Evolutionary conservation across 2,113 vertebrate genomes (phyloP).

Genomic region (Indri indri): DNA sequence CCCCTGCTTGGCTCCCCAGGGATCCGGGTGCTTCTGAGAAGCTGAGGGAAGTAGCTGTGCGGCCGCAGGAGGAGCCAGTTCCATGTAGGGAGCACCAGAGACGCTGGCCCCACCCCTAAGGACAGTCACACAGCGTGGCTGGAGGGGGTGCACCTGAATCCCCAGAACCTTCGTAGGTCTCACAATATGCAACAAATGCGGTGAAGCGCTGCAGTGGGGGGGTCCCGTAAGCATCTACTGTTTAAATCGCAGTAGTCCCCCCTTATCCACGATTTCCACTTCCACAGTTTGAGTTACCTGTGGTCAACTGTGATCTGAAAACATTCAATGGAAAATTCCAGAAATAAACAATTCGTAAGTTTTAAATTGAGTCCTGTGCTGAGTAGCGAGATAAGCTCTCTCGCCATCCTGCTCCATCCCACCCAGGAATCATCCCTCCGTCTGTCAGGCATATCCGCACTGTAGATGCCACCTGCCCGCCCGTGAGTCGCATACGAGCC

Average conservation of each 20-base stretch:
- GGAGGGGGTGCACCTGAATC: neutral
- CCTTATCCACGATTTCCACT: no score
- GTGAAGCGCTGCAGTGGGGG: neutral
- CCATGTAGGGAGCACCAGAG: neutral
- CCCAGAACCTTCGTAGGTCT: neutral
- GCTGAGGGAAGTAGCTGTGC: neutral
- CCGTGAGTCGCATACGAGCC: neutral
- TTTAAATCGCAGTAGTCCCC: no score
- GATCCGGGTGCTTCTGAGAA: neutral
- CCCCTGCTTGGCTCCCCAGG: neutral
- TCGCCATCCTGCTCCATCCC: neutral
- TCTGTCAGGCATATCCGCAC: neutral
- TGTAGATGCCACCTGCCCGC: neutral
- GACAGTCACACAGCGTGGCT: neutral
- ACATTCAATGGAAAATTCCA: no score
- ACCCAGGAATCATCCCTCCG: neutral
- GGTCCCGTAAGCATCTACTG: neutral
- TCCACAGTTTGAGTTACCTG: no score
- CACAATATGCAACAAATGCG: neutral
- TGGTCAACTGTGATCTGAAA: no score
- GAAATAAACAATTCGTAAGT: no score
- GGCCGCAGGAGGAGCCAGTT: neutral
- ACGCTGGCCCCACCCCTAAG: neutral
- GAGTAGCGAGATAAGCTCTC: no score
- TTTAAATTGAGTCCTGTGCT: no score